Percentiles rank a stretch among this genome's conserved stretches.
Evolutionary conservation across 2,888 invertebrate genomes (phyloP).

Genomic region (Sinhomidia bicolor): DNA sequence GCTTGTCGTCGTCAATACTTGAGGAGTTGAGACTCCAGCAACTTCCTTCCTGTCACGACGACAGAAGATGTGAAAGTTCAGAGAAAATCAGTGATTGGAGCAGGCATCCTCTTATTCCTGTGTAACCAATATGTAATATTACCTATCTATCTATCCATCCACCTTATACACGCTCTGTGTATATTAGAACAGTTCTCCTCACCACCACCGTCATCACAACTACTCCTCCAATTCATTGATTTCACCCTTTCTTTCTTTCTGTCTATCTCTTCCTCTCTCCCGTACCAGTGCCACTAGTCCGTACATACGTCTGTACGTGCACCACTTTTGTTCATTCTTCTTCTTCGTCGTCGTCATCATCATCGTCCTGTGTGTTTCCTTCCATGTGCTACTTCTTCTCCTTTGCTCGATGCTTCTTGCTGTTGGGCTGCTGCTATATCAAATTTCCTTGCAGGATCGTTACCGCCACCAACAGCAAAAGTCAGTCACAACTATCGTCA

Average conservation of each 20-base stretch:
- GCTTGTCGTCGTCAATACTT: slow-evolving; percentile 21
- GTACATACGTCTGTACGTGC: slow-evolving; percentile 4
- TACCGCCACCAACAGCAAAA: neutral
- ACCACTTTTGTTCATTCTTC: neutral
- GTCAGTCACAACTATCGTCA: no score
- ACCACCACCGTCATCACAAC: neutral
- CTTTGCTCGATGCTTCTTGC: neutral
- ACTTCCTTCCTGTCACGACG: slow-evolving; percentile 61
- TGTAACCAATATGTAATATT: neutral
- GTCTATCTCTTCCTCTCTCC: neutral
- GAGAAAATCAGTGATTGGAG: slow-evolving; percentile 55
- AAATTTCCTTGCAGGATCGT: slow-evolving; percentile 31
- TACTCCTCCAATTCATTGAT: slow-evolving; percentile 28
- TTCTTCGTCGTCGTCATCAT: no score
- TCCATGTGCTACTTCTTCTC: neutral
- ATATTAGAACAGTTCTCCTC: neutral
- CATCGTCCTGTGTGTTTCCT: no score
- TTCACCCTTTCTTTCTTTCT: slow-evolving; percentile 25
- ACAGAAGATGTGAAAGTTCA: slow-evolving; percentile 58
- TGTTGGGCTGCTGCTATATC: slow-evolving; percentile 8
- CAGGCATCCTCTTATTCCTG: slow-evolving; percentile 5
- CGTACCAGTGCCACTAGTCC: no score
- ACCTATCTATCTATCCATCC: no score
- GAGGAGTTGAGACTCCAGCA: slow-evolving; percentile 55
- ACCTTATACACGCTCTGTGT: no score